Evolutionary conservation across 92 coral and sea anemone genomes (phyloP).

Genomic region (Porites lobata): DNA sequence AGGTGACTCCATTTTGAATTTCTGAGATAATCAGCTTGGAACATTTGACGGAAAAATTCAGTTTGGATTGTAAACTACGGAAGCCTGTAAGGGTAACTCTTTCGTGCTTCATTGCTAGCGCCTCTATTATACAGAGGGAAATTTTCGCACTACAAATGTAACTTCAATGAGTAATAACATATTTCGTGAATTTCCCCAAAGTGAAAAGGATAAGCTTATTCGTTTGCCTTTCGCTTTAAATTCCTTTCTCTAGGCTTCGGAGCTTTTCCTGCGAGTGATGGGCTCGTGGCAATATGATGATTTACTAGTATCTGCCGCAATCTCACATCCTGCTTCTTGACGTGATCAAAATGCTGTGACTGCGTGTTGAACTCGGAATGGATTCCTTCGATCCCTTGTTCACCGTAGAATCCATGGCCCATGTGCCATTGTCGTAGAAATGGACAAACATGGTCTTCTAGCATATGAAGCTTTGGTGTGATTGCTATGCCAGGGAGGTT

Average conservation of each 20-base stretch:
- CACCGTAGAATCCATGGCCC: slow-evolving; percentile 37
- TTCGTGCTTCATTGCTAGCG: too few species aligned
- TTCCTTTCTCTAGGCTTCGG: too few species aligned
- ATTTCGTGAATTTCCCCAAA: not conserved
- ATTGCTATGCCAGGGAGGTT: not conserved
- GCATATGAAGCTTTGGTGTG: slow-evolving; percentile 43
- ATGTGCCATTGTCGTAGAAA: slow-evolving; percentile 43
- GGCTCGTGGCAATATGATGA: too few species aligned
- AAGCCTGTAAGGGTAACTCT: too few species aligned
- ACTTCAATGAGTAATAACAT: too few species aligned
- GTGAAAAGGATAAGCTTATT: not conserved
- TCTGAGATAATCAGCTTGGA: not conserved
- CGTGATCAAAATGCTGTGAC: too few species aligned
- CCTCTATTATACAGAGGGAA: too few species aligned
- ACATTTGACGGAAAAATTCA: not conserved
- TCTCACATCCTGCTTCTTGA: too few species aligned
- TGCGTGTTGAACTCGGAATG: not conserved
- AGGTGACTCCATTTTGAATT: not conserved
- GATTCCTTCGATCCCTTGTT: slow-evolving; percentile 18
- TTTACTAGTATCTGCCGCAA: too few species aligned
- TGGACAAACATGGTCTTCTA: slow-evolving; percentile 52
- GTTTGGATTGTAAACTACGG: not conserved
- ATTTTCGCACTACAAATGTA: too few species aligned
- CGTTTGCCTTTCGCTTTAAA: too few species aligned
- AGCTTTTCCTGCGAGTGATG: too few species aligned